Evolutionary conservation across 2,888 invertebrate species (phyloP).

Genomic region (Anoplius nigerrimus): DNA sequence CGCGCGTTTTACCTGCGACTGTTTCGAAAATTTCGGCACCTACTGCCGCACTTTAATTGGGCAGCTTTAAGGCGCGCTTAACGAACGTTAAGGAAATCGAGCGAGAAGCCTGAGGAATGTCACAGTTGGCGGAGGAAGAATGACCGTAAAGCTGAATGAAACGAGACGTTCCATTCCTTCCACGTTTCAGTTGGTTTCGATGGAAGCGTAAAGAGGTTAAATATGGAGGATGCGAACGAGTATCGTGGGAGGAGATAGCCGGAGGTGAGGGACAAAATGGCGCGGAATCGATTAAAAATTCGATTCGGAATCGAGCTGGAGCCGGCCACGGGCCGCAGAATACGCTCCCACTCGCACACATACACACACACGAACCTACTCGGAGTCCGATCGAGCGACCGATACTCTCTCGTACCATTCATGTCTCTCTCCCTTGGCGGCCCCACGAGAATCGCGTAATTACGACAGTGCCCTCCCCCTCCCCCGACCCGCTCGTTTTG

Average conservation of each 20-base stretch:
- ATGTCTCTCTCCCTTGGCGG: constrained; percentile 13
- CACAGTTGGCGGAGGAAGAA: too few species aligned
- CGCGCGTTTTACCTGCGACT: too few species aligned
- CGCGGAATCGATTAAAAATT: constrained; percentile 42
- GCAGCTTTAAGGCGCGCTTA: neutral
- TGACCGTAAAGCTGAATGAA: too few species aligned
- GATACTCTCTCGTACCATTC: constrained; percentile 9
- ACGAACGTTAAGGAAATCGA: neutral
- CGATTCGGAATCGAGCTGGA: constrained; percentile 30
- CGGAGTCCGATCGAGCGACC: constrained; percentile 5
- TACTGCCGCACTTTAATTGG: neutral
- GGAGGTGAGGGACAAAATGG: constrained; percentile 16
- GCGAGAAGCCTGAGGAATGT: too few species aligned
- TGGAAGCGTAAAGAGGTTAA: too few species aligned
- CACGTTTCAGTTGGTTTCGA: too few species aligned
- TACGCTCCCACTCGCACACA: too few species aligned
- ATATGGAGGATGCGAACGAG: neutral
- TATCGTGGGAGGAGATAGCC: neutral
- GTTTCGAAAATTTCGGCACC: too few species aligned
- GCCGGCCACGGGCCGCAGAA: neutral
- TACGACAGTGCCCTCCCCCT: constrained; percentile 26
- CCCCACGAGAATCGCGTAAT: constrained; percentile 44
- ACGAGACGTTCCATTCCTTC: too few species aligned
- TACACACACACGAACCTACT: too few species aligned
- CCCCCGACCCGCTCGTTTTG: constrained; percentile 17